These are phyloP conservation scores for Sciurus vulgaris DNA, from an alignment of 2,797 vertebrate genomes.

Conservation along the genomic window DNA sequence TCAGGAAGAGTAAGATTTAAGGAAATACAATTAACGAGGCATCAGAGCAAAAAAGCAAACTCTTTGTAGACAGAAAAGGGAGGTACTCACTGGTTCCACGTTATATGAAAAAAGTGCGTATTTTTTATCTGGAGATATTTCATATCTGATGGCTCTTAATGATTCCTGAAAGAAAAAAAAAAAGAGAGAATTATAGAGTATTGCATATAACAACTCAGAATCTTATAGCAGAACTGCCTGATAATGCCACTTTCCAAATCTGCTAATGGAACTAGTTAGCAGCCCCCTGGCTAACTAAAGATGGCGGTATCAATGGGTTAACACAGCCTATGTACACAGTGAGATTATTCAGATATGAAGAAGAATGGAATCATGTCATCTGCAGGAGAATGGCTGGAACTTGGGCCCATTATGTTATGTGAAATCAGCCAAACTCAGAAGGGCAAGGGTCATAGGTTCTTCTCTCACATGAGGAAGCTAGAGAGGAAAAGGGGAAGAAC, in stretches of 20 bases:
- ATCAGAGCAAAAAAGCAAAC: background rate
- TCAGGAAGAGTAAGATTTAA: background rate
- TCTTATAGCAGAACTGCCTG: too few species aligned
- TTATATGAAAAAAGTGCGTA: constrained; percentile 95
- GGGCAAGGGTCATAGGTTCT: too few species aligned
- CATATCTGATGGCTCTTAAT: constrained; percentile 93
- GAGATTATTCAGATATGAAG: too few species aligned
- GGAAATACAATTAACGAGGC: constrained; percentile 4
- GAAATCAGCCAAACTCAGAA: too few species aligned
- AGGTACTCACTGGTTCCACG: constrained; percentile 93
- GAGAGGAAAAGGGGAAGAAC: too few species aligned
- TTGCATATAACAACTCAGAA: background rate
- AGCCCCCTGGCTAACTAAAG: background rate
- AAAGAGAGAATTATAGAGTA: background rate
- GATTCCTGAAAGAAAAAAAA: constrained; percentile 89
- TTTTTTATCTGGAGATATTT: constrained; percentile 95
- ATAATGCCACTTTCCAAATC: background rate
- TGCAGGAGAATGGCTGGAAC: too few species aligned
- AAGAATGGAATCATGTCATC: too few species aligned
- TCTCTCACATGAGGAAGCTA: too few species aligned
- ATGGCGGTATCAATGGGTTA: fast-evolving
- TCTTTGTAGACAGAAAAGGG: background rate
- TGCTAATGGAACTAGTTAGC: background rate
- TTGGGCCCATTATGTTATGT: too few species aligned
- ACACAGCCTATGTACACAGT: fast-evolving